Percentiles rank a stretch among this genome's conserved stretches.
Conservation (phyloP, 2,888 invertebrate species). For the Drosophila differens region DNA sequence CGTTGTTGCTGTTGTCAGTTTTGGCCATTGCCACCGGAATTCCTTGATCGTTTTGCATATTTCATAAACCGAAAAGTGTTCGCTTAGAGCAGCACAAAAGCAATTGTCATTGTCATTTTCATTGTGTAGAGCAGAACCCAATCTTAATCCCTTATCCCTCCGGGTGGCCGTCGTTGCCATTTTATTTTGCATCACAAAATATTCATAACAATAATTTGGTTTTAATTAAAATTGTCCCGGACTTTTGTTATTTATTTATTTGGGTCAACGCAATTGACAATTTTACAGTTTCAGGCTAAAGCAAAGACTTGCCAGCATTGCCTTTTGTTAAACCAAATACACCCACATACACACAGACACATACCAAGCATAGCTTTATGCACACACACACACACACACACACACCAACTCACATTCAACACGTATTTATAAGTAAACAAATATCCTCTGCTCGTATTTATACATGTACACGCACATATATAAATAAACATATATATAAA, state of each 20-base stretch:
- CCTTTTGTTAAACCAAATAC: constrained; percentile 23
- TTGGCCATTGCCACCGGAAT: constrained; percentile 59
- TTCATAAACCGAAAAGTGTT: constrained; percentile 65
- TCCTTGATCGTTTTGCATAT: constrained; percentile 72
- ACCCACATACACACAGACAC: constrained; percentile 3
- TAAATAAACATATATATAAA: background rate
- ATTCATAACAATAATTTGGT: constrained; percentile 75
- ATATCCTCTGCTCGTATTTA: constrained; percentile 11
- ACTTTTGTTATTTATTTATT: constrained; percentile 67
- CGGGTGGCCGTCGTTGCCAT: constrained; percentile 27
- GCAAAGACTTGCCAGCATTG: constrained; percentile 21
- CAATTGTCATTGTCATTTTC: constrained; percentile 50
- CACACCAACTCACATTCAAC: constrained; percentile 4
- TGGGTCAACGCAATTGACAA: constrained; percentile 64
- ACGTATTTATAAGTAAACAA: constrained; percentile 37
- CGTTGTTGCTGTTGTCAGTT: constrained; percentile 7
- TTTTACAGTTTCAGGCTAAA: constrained; percentile 37
- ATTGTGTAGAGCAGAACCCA: constrained; percentile 23
- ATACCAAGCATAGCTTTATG: background rate
- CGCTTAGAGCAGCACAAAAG: constrained; percentile 47
- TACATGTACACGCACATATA: background rate
- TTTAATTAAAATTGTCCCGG: constrained; percentile 70
- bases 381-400: background rate
- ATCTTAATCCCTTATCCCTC: constrained; percentile 21
- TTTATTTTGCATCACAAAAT: constrained; percentile 67